phyloP scores from a whole-genome alignment of 2,113 vertebrate genomes.

The Dromaius novaehollandiae region DNA sequence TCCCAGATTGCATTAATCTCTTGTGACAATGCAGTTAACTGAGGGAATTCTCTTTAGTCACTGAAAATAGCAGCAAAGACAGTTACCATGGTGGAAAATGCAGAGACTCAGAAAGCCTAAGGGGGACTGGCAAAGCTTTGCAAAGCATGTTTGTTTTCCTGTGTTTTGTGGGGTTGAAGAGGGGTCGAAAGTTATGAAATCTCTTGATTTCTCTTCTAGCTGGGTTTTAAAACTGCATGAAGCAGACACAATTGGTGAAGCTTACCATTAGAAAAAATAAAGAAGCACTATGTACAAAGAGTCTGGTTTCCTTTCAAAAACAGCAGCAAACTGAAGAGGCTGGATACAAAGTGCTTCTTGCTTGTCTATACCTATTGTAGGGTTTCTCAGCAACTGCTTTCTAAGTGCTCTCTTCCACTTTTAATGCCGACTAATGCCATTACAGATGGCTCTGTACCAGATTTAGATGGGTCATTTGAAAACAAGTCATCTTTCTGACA shows the following conservation, averaged over 20 bases:
- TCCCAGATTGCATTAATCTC: neutral
- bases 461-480: neutral
- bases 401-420: neutral
- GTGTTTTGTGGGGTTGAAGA: neutral
- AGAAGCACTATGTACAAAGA: neutral
- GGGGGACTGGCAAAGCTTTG: neutral
- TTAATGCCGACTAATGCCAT: neutral
- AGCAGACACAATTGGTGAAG: neutral
- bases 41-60: neutral
- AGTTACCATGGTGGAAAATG: neutral
- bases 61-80: neutral
- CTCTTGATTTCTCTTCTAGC: neutral
- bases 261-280: neutral
- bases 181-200: neutral
- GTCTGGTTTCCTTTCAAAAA: neutral
- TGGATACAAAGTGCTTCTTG: neutral
- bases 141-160: neutral
- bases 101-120: neutral
- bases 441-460: neutral
- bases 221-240: neutral
- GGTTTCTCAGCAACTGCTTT: neutral
- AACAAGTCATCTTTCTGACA: neutral
- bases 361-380: rapidly evolving
- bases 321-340: neutral
- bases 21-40: neutral